Percentiles rank a stretch among this genome's conserved stretches.
Conservation (phyloP, 2,797 vertebrate species). For the Spea hammondii region DNA sequence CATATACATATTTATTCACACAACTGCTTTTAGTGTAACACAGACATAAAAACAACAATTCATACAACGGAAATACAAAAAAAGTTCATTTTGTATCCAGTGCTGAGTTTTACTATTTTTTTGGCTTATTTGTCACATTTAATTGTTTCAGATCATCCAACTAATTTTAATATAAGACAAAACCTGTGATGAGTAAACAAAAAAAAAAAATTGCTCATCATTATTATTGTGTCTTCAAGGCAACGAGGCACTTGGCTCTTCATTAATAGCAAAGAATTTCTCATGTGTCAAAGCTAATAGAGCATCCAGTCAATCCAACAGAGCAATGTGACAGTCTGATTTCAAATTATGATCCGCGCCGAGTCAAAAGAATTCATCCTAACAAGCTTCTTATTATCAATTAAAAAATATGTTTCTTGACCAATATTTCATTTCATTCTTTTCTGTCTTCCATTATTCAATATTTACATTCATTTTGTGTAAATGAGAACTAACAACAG, state of each 20-base stretch:
- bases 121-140: no score
- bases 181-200: no score
- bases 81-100: no score
- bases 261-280: background rate
- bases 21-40: no score
- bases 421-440: background rate
- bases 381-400: background rate
- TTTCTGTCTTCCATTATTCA: background rate
- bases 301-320: background rate
- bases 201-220: no score
- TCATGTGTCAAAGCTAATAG: background rate
- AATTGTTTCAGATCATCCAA: no score
- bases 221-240: background rate
- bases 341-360: background rate
- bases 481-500: background rate
- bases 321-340: background rate
- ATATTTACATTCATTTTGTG: background rate
- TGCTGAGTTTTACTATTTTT: no score
- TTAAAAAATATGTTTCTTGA: background rate
- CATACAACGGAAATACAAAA: no score
- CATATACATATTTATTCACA: no score
- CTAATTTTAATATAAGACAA: no score
- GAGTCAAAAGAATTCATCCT: background rate
- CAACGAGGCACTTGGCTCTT: background rate
- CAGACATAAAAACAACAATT: no score